phyloP scores from a whole-genome alignment of 2,113 vertebrate genomes.

The Callaeas wilsoni region DNA sequence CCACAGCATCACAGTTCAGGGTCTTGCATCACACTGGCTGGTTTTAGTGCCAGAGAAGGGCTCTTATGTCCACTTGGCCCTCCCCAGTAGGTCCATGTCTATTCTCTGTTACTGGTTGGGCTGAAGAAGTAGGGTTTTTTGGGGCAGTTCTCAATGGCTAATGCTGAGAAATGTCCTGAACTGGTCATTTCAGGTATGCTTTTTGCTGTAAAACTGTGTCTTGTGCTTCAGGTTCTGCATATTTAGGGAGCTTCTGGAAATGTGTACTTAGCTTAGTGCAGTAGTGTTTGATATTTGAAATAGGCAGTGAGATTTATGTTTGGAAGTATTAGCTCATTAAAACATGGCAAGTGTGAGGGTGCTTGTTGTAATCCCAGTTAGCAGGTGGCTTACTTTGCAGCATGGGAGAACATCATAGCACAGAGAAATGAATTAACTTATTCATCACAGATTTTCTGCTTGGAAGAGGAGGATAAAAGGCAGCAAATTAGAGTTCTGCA shows the following conservation, averaged over 20 bases:
- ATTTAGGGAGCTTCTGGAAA: not conserved
- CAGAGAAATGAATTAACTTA: not conserved
- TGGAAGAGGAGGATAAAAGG: not conserved
- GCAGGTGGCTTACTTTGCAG: not conserved
- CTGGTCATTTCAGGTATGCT: not conserved
- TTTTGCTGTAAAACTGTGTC: not conserved
- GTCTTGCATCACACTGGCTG: not conserved
- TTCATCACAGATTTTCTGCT: not conserved
- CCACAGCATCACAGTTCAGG: not conserved
- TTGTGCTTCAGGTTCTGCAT: not conserved
- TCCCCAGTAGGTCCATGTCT: not conserved
- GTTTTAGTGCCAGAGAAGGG: not conserved
- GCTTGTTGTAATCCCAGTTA: not conserved
- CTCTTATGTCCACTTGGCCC: not conserved
- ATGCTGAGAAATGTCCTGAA: not conserved
- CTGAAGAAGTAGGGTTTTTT: not conserved
- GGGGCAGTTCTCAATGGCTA: not conserved
- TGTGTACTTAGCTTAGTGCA: not conserved
- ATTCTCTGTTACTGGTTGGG: not conserved
- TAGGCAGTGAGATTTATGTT: not conserved
- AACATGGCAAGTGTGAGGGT: not conserved
- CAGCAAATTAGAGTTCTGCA: not conserved
- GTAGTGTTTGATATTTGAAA: not conserved
- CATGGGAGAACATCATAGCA: not conserved
- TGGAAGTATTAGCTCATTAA: constrained; percentile 19